A percentile compares a stretch with the other conserved stretches of the same genome.
These are phyloP conservation scores for Azorinus chamasolen DNA, from an alignment of 2,888 invertebrate species.

Conservation along the genomic window DNA sequence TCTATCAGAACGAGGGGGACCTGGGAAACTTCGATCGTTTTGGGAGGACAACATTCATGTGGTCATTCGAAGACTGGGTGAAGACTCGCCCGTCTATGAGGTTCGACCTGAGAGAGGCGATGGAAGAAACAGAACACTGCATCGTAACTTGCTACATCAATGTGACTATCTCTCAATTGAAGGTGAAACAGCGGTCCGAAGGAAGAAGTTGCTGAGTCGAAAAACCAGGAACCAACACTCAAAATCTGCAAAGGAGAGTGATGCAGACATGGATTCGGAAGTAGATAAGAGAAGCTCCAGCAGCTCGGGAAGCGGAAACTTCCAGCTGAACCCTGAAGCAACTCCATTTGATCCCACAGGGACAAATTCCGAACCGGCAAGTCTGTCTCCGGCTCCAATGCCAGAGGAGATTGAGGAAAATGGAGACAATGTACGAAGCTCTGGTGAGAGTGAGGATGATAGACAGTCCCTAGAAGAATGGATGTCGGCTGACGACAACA, in stretches of 20 bases:
- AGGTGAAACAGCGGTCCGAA: neutral
- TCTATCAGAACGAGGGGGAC: slow-evolving; percentile 26
- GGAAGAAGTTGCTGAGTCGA: slow-evolving; percentile 8
- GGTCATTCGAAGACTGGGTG: slow-evolving; percentile 16
- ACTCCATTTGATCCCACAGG: slow-evolving; percentile 13
- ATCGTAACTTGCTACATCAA: slow-evolving; percentile 45
- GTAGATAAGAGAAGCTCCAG: slow-evolving; percentile 3
- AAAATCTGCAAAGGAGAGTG: neutral
- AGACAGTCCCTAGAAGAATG: neutral
- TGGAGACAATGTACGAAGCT: too few relatives aligned
- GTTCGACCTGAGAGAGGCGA: slow-evolving; percentile 33
- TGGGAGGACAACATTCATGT: slow-evolving; percentile 43
- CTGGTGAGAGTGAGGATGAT: neutral
- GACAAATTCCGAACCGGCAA: neutral
- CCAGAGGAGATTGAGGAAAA: neutral
- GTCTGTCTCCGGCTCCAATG: neutral
- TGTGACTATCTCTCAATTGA: slow-evolving; percentile 44
- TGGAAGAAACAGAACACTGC: slow-evolving; percentile 28
- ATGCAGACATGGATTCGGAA: neutral
- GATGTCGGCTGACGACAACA: neutral
- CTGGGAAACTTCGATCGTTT: slow-evolving; percentile 36
- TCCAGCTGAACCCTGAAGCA: slow-evolving; percentile 5
- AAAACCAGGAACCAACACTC: neutral
- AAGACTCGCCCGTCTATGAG: slow-evolving; percentile 37
- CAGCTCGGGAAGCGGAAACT: neutral